These are phyloP conservation scores for Bergia puertoricense DNA, from an alignment of 92 coral and sea anemone species.

Conservation along the genomic window DNA sequence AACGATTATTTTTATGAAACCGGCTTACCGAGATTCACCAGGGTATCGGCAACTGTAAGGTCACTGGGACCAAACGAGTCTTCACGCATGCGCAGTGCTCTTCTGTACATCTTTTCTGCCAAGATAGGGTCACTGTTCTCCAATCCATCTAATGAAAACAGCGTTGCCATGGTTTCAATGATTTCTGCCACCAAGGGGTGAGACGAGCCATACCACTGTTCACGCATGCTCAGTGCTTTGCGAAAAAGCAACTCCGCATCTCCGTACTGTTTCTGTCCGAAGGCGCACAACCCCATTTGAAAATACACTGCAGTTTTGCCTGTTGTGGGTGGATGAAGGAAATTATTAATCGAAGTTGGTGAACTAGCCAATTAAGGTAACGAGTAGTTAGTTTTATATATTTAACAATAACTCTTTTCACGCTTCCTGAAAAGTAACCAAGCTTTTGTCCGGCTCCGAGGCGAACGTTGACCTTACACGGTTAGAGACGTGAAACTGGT, in stretches of 20 bases:
- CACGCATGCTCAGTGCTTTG: slow-evolving; percentile 78
- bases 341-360: not conserved
- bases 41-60: slow-evolving; percentile 84
- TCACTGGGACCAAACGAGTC: slow-evolving; percentile 77
- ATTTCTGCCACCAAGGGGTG: slow-evolving; percentile 90
- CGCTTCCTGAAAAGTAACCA: too few relatives aligned
- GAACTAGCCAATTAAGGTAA: too few relatives aligned
- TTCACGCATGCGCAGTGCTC: slow-evolving; percentile 87
- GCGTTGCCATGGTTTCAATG: slow-evolving; percentile 84
- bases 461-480: too few relatives aligned
- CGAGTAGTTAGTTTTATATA: too few relatives aligned
- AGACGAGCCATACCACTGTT: slow-evolving; percentile 86
- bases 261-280: slow-evolving; percentile 66
- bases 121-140: slow-evolving; percentile 63
- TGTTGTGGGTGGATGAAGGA: not conserved
- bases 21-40: slow-evolving; percentile 84
- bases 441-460: too few relatives aligned
- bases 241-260: slow-evolving; percentile 74
- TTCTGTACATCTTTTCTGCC: slow-evolving; percentile 82
- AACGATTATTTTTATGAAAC: not conserved
- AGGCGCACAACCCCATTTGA: slow-evolving; percentile 80
- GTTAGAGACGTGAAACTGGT: too few relatives aligned
- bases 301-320: slow-evolving; percentile 64
- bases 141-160: slow-evolving; percentile 57
- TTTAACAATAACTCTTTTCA: too few relatives aligned